Conservation (phyloP, 2,888 invertebrate genomes). For the Prosopocoilus inquinatus region DNA sequence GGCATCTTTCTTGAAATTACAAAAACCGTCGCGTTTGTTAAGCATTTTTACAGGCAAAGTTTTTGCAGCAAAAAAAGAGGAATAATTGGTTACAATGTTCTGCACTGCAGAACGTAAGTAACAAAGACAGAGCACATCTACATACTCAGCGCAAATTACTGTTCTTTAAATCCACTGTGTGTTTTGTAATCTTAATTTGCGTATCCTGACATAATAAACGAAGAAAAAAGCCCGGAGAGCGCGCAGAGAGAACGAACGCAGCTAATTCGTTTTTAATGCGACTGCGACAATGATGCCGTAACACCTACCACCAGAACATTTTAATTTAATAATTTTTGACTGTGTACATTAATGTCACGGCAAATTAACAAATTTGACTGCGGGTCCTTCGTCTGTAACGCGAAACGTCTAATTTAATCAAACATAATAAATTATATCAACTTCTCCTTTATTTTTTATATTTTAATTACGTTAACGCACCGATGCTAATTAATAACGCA, state of each 20-base stretch:
- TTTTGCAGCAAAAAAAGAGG: too few species aligned
- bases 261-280: constrained; percentile 51
- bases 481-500: too few species aligned
- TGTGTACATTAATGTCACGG: constrained; percentile 18
- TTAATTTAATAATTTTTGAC: constrained; percentile 50
- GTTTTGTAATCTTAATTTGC: neutral
- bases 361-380: constrained; percentile 20
- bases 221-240: neutral
- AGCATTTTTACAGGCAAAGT: too few species aligned
- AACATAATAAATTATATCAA: too few species aligned
- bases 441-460: too few species aligned
- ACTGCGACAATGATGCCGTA: constrained; percentile 50
- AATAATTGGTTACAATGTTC: too few species aligned
- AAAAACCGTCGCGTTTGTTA: too few species aligned
- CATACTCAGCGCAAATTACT: too few species aligned
- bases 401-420: neutral
- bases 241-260: constrained; percentile 8
- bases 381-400: constrained; percentile 12
- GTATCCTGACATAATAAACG: neutral
- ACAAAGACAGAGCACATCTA: too few species aligned
- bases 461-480: too few species aligned
- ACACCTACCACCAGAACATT: constrained; percentile 50
- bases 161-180: neutral
- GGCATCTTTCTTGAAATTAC: too few species aligned
- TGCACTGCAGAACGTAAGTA: too few species aligned